These are phyloP conservation scores for Selene dorsalis DNA, from an alignment of 2,797 vertebrate genomes.

Conservation along the genomic window DNA sequence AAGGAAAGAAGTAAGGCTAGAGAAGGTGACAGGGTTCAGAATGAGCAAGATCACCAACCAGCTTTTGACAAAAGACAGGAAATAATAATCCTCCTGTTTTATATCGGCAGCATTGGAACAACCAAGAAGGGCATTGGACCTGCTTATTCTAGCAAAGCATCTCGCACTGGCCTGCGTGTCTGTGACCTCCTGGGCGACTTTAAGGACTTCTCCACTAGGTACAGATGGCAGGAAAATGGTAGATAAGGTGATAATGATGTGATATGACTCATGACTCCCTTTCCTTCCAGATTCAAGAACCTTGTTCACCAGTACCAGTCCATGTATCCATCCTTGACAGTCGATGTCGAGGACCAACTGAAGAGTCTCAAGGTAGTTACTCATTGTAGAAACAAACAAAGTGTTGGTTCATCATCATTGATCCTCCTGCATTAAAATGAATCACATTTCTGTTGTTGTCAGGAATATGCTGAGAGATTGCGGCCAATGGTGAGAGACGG, in stretches of 20 bases:
- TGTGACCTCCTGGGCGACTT: conserved; percentile 97
- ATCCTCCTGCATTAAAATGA: not conserved
- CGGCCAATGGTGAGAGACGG: conserved; percentile 97
- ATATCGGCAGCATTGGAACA: conserved; percentile 91
- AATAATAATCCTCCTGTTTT: not conserved
- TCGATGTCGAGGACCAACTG: conserved; percentile 92
- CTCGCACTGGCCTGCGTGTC: conserved; percentile 94
- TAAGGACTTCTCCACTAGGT: conserved; percentile 95
- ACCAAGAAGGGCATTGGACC: conserved; percentile 99
- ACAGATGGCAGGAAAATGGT: not conserved
- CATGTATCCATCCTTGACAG: conserved; percentile 93
- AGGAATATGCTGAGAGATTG: conserved; percentile 95
- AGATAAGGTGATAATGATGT: not conserved
- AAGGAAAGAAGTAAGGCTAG: conserved; percentile 93
- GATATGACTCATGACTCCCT: not conserved
- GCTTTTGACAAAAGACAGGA: not conserved
- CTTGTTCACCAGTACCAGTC: conserved; percentile 94
- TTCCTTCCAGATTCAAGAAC: conserved; percentile 91
- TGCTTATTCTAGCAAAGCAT: conserved; percentile 96
- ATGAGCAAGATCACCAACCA: not conserved
- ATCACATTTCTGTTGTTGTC: conserved; percentile 3
- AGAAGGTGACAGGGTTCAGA: not conserved
- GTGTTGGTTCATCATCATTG: no score
- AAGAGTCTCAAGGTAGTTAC: conserved; percentile 91
- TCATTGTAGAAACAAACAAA: no score